Evolutionary conservation across 2,797 vertebrate genomes (phyloP).

Genomic region (Oreochromis mossambicus): DNA sequence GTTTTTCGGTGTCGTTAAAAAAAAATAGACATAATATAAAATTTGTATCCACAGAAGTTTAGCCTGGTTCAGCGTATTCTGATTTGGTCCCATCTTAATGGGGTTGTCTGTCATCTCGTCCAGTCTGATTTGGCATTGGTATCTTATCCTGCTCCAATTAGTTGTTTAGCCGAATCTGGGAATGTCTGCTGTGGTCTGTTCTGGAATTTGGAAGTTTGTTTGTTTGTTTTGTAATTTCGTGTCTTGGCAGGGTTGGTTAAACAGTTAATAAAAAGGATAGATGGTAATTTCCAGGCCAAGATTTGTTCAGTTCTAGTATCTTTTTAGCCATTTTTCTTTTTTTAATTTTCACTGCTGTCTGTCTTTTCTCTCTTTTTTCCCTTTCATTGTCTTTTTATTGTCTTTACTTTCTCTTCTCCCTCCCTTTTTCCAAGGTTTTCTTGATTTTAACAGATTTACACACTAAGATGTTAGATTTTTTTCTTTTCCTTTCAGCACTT

Average conservation of each 20-base stretch:
- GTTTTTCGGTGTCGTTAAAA: background rate
- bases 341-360: background rate
- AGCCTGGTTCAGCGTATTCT: background rate
- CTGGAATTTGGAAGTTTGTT: background rate
- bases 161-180: background rate
- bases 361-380: background rate
- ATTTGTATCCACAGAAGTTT: background rate
- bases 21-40: background rate
- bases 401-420: background rate
- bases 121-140: background rate
- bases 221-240: background rate
- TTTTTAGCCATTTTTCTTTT: background rate
- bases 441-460: conserved; percentile 7
- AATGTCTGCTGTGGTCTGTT: background rate
- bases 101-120: background rate
- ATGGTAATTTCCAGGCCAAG: background rate
- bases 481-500: conserved; percentile 8
- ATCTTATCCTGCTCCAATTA: background rate
- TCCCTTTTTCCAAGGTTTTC: background rate
- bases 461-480: background rate
- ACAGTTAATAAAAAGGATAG: background rate
- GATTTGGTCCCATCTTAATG: background rate
- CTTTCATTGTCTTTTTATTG: background rate
- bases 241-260: background rate
- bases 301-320: background rate